These are phyloP conservation scores for Mycogona germanica DNA, from an alignment of 2,888 invertebrate species.

Conservation along the genomic window DNA sequence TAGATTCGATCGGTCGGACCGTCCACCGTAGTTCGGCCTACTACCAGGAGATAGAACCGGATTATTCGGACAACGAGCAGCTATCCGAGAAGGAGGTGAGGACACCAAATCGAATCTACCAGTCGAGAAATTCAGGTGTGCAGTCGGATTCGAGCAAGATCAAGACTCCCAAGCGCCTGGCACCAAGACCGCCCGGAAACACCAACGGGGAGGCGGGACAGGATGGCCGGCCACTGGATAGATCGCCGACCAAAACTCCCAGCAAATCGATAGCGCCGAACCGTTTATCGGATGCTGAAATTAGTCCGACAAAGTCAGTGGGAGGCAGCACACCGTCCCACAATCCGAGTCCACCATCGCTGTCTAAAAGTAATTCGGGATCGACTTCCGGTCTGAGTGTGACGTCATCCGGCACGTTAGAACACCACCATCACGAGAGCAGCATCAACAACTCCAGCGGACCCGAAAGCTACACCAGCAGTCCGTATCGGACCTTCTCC, in stretches of 20 bases:
- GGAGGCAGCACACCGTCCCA: neutral
- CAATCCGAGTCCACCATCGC: too few species aligned
- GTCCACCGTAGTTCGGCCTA: neutral
- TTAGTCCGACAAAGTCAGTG: neutral
- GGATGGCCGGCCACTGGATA: neutral
- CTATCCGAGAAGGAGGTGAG: too few species aligned
- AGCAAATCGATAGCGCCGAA: neutral
- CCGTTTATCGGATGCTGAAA: neutral
- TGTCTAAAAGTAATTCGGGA: too few species aligned
- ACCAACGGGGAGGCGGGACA: neutral
- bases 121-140: too few species aligned
- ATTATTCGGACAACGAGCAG: too few species aligned
- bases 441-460: conserved; percentile 19
- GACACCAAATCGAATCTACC: too few species aligned
- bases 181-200: conserved; percentile 21
- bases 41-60: too few species aligned
- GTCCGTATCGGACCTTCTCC: too few species aligned
- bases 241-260: neutral
- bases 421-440: conserved; percentile 17
- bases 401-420: too few species aligned
- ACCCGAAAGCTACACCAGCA: neutral
- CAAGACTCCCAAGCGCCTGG: conserved; percentile 22
- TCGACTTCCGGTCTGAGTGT: too few species aligned
- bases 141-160: conserved; percentile 18
- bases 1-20: neutral